A percentile compares a stretch with the other conserved stretches of the same genome.
These are phyloP conservation scores for Alethe diademata DNA, from an alignment of 2,113 vertebrate species.

Conservation along the genomic window DNA sequence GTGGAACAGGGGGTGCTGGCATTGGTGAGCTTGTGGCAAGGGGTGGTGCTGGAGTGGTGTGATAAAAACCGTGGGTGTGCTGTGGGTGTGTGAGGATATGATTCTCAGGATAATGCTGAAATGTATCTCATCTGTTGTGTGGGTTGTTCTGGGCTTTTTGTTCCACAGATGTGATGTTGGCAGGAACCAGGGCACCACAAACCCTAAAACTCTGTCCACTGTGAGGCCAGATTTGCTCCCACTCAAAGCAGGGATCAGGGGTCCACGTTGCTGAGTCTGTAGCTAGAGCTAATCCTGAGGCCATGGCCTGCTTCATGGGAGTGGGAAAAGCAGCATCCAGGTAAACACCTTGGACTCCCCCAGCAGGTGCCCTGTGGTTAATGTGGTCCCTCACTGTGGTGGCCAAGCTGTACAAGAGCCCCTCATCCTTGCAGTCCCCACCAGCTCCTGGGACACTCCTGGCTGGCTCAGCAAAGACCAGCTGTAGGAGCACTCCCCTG, in stretches of 20 bases:
- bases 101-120: neutral
- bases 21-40: accelerated
- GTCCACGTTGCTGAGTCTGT: accelerated
- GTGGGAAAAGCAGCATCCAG: neutral
- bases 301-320: neutral
- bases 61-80: neutral
- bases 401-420: neutral
- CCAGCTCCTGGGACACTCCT: accelerated
- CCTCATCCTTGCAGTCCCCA: neutral
- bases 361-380: neutral
- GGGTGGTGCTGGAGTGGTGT: neutral
- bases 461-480: neutral
- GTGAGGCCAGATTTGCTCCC: accelerated
- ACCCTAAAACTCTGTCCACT: neutral
- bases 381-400: accelerated
- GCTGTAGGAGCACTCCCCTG: accelerated
- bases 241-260: neutral
- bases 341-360: neutral
- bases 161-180: accelerated
- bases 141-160: neutral
- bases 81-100: neutral
- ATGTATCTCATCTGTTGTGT: accelerated
- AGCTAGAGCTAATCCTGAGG: neutral
- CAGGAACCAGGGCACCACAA: accelerated
- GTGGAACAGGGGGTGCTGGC: neutral